Conservation (phyloP, 2,113 vertebrate genomes). For the Poicephalus meyeri region DNA sequence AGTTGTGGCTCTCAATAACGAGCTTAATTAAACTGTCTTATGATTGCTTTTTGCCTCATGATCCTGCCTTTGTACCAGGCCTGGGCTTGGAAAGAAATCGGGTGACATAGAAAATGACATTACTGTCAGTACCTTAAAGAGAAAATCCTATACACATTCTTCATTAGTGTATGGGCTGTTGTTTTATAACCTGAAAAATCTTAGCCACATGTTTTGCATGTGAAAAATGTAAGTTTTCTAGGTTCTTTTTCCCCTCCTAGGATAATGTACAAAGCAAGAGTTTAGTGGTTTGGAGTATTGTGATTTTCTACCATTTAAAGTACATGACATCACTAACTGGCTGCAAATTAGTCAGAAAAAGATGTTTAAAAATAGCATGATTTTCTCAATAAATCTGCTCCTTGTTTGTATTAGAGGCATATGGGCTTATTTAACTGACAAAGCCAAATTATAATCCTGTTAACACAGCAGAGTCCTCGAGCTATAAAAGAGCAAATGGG, state of each 20-base stretch:
- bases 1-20: neutral
- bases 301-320: slow-evolving; percentile 2
- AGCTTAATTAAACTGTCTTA: neutral
- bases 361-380: neutral
- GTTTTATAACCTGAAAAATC: neutral
- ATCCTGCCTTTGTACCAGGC: neutral
- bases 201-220: neutral
- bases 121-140: neutral
- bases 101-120: neutral
- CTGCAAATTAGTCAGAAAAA: slow-evolving; percentile 18
- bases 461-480: neutral
- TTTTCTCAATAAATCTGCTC: neutral
- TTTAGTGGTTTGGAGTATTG: neutral
- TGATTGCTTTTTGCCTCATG: neutral
- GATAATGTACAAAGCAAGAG: neutral
- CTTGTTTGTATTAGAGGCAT: neutral
- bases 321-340: slow-evolving; percentile 8
- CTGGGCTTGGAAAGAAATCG: neutral
- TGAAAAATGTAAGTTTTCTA: neutral
- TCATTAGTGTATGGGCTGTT: neutral
- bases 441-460: neutral
- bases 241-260: neutral
- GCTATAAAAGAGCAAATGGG: neutral
- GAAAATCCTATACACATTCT: neutral
- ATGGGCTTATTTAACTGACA: slow-evolving; percentile 4